phyloP scores from a whole-genome alignment of 2,113 vertebrate species.

The Mormoops blainvillei region DNA sequence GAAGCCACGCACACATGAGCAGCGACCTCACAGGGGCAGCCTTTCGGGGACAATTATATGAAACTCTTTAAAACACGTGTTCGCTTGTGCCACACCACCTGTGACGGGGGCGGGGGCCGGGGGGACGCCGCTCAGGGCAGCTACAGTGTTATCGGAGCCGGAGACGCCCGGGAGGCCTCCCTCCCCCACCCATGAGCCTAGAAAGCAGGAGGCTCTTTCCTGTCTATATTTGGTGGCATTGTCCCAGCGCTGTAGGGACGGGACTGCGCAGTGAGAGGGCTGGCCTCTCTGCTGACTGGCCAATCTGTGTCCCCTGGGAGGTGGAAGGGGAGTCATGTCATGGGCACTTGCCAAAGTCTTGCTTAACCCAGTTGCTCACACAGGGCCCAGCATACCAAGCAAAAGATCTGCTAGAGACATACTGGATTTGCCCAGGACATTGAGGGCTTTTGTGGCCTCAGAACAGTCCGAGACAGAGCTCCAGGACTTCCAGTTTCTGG shows the following conservation, averaged over 20 bases:
- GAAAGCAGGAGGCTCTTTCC: not conserved
- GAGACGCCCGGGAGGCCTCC: not conserved
- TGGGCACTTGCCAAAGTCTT: not conserved
- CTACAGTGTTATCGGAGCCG: accelerated
- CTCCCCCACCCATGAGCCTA: accelerated
- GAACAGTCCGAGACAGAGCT: not conserved
- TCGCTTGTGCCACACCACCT: too few species aligned
- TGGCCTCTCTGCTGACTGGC: not conserved
- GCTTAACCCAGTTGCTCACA: not conserved
- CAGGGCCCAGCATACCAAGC: not conserved
- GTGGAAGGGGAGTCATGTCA: not conserved
- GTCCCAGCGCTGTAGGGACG: not conserved
- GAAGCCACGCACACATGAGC: accelerated
- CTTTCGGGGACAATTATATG: not conserved
- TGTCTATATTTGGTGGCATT: not conserved
- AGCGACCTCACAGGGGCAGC: accelerated
- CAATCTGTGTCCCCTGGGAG: not conserved
- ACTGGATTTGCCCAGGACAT: not conserved
- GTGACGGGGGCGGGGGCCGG: accelerated
- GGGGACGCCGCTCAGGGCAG: not conserved
- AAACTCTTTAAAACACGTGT: accelerated
- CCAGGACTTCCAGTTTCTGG: not conserved
- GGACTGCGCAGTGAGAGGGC: not conserved
- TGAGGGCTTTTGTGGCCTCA: not conserved
- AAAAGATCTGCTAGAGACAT: not conserved